phyloP scores from a whole-genome alignment of 1,140 invertebrate species.

The Drosophila erecta region DNA sequence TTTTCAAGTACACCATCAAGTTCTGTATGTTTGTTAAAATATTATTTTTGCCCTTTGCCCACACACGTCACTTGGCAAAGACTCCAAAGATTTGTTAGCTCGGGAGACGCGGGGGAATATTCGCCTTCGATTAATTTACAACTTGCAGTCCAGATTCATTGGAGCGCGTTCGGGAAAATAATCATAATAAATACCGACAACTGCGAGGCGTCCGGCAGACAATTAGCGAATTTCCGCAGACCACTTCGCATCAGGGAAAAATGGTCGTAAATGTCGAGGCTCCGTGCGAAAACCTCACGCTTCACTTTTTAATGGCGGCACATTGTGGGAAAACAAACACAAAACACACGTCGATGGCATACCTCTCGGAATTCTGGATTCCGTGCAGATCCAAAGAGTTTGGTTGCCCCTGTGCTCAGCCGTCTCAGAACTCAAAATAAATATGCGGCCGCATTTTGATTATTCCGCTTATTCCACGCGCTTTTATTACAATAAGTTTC shows the following conservation, averaged over 20 bases:
- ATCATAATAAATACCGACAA: constrained; percentile 52
- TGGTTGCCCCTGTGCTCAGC: constrained; percentile 3
- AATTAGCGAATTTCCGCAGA: constrained; percentile 61
- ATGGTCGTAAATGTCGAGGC: constrained; percentile 25
- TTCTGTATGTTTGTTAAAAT: constrained; percentile 17
- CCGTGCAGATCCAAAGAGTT: constrained; percentile 16
- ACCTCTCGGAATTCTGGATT: constrained; percentile 31
- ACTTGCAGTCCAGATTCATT: constrained; percentile 31
- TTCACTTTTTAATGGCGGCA: constrained; percentile 62
- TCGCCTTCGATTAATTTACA: constrained; percentile 47
- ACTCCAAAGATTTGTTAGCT: constrained; percentile 3
- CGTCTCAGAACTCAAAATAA: constrained; percentile 30
- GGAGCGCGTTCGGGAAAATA: constrained; percentile 26
- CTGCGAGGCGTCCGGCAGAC: constrained; percentile 55
- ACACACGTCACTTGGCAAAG: constrained; percentile 49
- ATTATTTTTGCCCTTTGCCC: constrained; percentile 11
- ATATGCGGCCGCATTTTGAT: constrained; percentile 30
- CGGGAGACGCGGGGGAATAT: constrained; percentile 8
- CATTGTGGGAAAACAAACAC: constrained; percentile 61
- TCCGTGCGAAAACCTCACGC: constrained; percentile 59
- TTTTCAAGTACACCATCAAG: constrained; percentile 3
- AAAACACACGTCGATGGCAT: constrained; percentile 18
- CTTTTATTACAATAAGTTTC: constrained; percentile 48
- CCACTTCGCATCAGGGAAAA: constrained; percentile 7
- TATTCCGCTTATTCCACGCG: constrained; percentile 23